A percentile compares a stretch with the other conserved stretches of the same genome.
Evolutionary conservation across 2,888 invertebrate genomes (phyloP).

Genomic region (Drosophila limbata): DNA sequence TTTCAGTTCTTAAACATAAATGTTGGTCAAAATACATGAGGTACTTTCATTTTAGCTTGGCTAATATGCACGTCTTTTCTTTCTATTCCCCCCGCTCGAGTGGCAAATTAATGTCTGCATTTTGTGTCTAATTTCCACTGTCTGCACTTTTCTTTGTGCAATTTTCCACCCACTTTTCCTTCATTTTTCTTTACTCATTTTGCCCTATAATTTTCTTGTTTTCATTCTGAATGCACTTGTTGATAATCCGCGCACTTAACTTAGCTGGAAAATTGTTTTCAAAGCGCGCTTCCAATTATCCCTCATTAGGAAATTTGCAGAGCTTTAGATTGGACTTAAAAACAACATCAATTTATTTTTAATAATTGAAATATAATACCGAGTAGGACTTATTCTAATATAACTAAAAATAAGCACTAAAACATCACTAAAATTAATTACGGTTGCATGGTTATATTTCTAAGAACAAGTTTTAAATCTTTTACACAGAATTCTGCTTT

Average conservation of each 20-base stretch:
- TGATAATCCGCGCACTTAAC: conserved; percentile 41
- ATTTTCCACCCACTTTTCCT: conserved; percentile 12
- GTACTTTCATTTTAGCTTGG: neutral
- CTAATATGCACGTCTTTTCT: neutral
- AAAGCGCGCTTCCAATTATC: conserved; percentile 25
- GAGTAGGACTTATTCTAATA: neutral
- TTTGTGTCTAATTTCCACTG: conserved; percentile 45
- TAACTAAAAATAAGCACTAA: neutral
- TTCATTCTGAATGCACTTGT: conserved; percentile 39
- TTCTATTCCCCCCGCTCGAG: neutral
- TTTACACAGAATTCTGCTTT: neutral
- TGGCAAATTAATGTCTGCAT: conserved; percentile 16
- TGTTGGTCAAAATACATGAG: conserved; percentile 1
- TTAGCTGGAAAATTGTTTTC: conserved; percentile 41
- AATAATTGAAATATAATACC: neutral
- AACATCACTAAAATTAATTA: neutral
- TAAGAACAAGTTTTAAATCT: neutral
- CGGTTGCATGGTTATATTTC: neutral
- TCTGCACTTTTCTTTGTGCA: no score
- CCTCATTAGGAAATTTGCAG: conserved; percentile 3
- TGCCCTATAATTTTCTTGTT: conserved; percentile 5
- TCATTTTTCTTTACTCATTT: conserved; percentile 9
- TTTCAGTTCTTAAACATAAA: neutral
- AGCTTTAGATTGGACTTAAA: neutral
- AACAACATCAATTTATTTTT: neutral